Base-by-base conservation (phyloP, 2,888 invertebrate species). In the Bembecia ichneumoniformis region DNA sequence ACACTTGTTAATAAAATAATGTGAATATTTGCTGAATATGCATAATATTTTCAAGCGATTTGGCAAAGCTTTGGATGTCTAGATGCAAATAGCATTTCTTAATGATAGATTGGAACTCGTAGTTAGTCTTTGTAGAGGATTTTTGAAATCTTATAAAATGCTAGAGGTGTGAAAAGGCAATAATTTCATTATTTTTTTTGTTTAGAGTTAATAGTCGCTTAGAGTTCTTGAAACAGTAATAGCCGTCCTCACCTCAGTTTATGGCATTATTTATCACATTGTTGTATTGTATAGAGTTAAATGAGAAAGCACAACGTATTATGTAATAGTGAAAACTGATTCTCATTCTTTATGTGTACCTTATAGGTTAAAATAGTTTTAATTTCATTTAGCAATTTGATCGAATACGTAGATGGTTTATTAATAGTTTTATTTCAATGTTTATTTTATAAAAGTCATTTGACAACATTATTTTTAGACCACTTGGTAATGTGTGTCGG, bases 31-130 rank as follows among this genome's bases (percentile, higher is more conserved):
- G 7, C 28, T 9, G 28, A 28, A 28, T 28, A 28, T 28, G 5
- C 20, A 20, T n/a, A n/a, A 40, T 40, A 13, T 40, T 40, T 40
- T 40, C 40, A 40, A 40, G 36, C 36, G 36, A 43, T 43, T 43
- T 3, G 16, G 16, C 64, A 67, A 66, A 61, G 84, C 84, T 84
- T 84, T 84, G 72, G 65, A 68, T 84, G 83, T 83, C 28, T 78
- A 77, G 71, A 56, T 65, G 68, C 57, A 56, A 28, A 28, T 28
- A 28, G 28, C 7, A 28, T 28, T 28, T 28, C 4, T 28, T 68
- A 64, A 66, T 54, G 56, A 57, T 77, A 77, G 72, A 58, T 55
- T 54, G 60, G 58, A 63, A 59, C 62, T 64, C 51, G 66, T 78
- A 77, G 71, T 51, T 48, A 64, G 58, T 67, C 62, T 69, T 64